Conservation (phyloP, 2,113 vertebrate genomes). For the Sander lucioperca region DNA sequence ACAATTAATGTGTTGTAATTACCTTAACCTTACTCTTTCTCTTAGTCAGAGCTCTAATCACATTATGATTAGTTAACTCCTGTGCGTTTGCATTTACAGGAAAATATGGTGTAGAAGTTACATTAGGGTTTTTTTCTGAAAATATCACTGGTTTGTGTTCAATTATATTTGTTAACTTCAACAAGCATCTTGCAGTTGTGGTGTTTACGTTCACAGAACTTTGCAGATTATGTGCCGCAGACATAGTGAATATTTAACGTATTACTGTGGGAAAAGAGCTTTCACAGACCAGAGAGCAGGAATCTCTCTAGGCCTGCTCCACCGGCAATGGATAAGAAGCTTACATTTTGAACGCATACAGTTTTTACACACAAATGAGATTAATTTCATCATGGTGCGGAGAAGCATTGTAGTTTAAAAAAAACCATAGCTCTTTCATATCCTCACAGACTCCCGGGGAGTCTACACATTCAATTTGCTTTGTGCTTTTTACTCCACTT, state of each 20-base stretch:
- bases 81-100: too few species aligned
- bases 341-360: conserved; percentile 29
- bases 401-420: conserved; percentile 16
- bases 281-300: neutral
- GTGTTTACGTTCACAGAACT: neutral
- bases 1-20: too few species aligned
- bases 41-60: too few species aligned
- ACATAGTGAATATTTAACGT: neutral
- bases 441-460: neutral
- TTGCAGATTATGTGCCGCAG: neutral
- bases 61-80: too few species aligned
- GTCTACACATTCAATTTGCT: neutral
- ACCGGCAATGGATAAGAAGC: conserved; percentile 32
- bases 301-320: conserved; percentile 8
- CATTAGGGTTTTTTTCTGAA: neutral
- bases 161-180: neutral
- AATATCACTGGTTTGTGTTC: neutral
- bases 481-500: neutral
- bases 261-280: neutral
- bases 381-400: conserved; percentile 53
- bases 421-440: conserved; percentile 20
- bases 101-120: neutral
- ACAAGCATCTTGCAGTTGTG: neutral
- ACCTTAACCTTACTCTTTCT: too few species aligned
- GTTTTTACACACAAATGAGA: conserved; percentile 54